Evolutionary conservation across 2,113 vertebrate species (phyloP), one percentile per base, ranked within the genome.

Genomic region (Rhynchomys soricoides): DNA sequence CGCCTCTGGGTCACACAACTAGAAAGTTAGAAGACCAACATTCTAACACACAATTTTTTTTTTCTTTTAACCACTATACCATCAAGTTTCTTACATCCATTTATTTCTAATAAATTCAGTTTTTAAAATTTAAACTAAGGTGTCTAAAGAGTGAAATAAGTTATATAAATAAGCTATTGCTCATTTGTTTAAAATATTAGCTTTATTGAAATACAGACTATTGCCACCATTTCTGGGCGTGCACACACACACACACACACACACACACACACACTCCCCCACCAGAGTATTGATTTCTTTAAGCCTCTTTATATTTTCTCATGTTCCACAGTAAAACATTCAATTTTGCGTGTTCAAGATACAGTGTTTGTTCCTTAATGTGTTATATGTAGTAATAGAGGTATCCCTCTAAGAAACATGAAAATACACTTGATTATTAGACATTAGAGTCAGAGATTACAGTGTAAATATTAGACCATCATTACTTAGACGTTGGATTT

Each of bases 171-270:
- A 70, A 26, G 3, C 64, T 43, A 50, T 2, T 85, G 64, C 64
- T 89, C 40, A 37, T 95, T 95, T 90, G 3, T 83, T 86, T 93
- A 86, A 93, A 95, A 74, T 94, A 6, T 37, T 95, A n/a, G 62
- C 48, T 91, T 96, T 97, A 83, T 68, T 82, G 91, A 89, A 70
- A 78, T 64, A 19, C 0, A 91, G 48, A 11, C 74, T 50, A 50
- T n/a, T 77, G 48, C 9, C 43, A 4, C 92, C 48, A 26, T 12
- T 89, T 96, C 52, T 83, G 59, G 79, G 40, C 70, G 13, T 17
- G 12, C 62, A 26, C 29, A 29, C 34, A 57, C 50, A 57, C 21
- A 21, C 77, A 52, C 29, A 52, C 48, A 17, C 34, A 57, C 19
- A n/a, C 48, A 81, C 52, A n/a, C 19, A n/a, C 31, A 55, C 78